Percentiles rank a stretch among this genome's conserved stretches.
These are phyloP conservation scores for Panthera tigris DNA, from an alignment of 2,113 vertebrate genomes.

Conservation along the genomic window DNA sequence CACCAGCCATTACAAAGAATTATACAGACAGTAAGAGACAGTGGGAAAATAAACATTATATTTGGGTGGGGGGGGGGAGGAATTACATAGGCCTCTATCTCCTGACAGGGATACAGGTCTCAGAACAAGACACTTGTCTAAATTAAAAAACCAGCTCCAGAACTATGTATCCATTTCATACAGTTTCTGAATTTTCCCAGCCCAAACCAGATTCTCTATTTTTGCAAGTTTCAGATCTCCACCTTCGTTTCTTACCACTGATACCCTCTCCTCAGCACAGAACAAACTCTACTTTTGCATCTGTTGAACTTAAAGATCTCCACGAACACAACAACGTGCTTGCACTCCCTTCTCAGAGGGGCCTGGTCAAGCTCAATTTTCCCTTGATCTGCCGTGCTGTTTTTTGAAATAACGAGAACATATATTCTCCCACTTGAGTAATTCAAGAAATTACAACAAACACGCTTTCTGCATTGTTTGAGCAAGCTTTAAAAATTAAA, in stretches of 20 bases:
- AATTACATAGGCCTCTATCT: not conserved
- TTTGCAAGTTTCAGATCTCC: not conserved
- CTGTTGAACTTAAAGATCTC: not conserved
- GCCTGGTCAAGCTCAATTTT: not conserved
- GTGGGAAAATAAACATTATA: not conserved
- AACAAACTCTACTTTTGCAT: not conserved
- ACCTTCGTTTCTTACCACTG: not conserved
- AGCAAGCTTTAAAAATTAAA: not conserved
- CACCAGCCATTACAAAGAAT: not conserved
- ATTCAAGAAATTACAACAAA: not conserved
- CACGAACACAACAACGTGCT: not conserved
- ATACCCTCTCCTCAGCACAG: not conserved
- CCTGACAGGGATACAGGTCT: not conserved
- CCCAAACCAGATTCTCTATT: not conserved
- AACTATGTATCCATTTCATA: not conserved
- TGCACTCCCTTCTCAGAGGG: no score
- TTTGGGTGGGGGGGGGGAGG: no score
- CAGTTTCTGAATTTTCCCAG: not conserved
- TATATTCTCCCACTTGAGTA: not conserved
- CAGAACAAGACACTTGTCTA: accelerated
- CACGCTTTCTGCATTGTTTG: not conserved
- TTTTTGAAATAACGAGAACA: not conserved
- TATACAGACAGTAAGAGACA: not conserved
- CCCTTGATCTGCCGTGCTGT: not conserved
- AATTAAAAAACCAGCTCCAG: not conserved